Evolutionary conservation across 2,888 invertebrate genomes (phyloP).

Genomic region (Diabrotica balteata): DNA sequence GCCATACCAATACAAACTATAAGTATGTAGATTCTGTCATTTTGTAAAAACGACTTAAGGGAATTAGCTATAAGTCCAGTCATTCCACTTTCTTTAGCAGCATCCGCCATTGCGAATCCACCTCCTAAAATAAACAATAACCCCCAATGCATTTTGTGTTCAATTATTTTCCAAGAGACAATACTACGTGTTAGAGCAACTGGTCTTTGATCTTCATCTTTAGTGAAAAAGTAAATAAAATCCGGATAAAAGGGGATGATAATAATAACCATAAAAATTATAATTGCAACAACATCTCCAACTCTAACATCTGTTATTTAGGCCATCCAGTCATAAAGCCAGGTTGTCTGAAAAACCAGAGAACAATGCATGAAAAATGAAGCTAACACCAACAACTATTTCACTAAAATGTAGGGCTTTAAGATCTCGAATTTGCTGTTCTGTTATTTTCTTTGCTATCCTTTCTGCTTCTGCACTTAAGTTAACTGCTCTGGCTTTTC

Average conservation of each 20-base stretch:
- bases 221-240: conserved; percentile 73
- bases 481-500: conserved; percentile 49
- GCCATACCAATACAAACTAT: conserved; percentile 79
- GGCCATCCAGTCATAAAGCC: conserved; percentile 91
- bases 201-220: conserved; percentile 66
- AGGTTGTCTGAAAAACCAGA: conserved; percentile 90
- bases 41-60: conserved; percentile 69
- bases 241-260: conserved; percentile 82
- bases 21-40: conserved; percentile 71
- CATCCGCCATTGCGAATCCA: conserved; percentile 89
- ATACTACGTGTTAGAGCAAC: conserved; percentile 72
- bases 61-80: conserved; percentile 77
- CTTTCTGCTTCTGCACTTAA: conserved; percentile 63
- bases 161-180: conserved; percentile 85
- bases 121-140: conserved; percentile 86
- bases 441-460: conserved; percentile 76
- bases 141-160: conserved; percentile 89
- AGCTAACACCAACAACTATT: conserved; percentile 73
- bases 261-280: conserved; percentile 83
- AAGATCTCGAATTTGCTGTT: conserved; percentile 76
- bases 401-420: conserved; percentile 83
- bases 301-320: conserved; percentile 68
- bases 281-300: conserved; percentile 82
- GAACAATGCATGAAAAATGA: conserved; percentile 76
- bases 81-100: conserved; percentile 74